Base-by-base conservation (phyloP, 53 echinoderm and acorn worm species). In the Stichopus horrens region DNA sequence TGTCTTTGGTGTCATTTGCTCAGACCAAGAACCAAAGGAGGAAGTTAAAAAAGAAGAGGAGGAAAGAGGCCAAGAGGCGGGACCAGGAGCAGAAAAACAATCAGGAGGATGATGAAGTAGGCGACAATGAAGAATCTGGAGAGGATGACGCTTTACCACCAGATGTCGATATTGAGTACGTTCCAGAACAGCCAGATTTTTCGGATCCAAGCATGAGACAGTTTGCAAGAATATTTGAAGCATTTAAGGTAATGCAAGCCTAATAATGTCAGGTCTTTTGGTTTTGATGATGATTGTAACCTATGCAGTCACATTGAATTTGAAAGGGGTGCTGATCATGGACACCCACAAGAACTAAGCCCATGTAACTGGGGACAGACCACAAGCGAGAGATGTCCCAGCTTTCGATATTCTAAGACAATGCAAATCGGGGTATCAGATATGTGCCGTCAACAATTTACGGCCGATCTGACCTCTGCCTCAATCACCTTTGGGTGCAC, bases 11-110 rank as follows among this genome's bases (percentile, higher is more conserved):
- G 11, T 16, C 63, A 13, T 13, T 63, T 0, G 16, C n/a, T 21
- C 73, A 97, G 98, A 93, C 95, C 55, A 97, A 97, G 88, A 97
- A 97, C 77, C 93, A 94, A 53, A 88, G 96, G 8, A 86, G 96
- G n/a, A 97, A 95, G 91, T 90, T 90, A 80, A 97, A 97, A 83
- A 97, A 97, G 95, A 93, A 97, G 93, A 89, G 91, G 54, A 88
- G 91, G 51, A 90, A 92, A 73, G 93, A 89, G 7, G 91, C 91
- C 55, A 93, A 90, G 89, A 91, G 88, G 23, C 18, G 65, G 37
- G 92, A 92, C 58, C 88, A 94, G 60, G 73, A 95, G 82, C 76
- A 89, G 76, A 80, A 86, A 56, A 88, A 88, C 23, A 86, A 94
- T 76, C 53, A 81, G 23, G 90, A 88, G 10, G 88, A 91, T 58